These are phyloP conservation scores for Synodontis membranacea DNA, from an alignment of 2,113 vertebrate genomes.

Conservation along the genomic window DNA sequence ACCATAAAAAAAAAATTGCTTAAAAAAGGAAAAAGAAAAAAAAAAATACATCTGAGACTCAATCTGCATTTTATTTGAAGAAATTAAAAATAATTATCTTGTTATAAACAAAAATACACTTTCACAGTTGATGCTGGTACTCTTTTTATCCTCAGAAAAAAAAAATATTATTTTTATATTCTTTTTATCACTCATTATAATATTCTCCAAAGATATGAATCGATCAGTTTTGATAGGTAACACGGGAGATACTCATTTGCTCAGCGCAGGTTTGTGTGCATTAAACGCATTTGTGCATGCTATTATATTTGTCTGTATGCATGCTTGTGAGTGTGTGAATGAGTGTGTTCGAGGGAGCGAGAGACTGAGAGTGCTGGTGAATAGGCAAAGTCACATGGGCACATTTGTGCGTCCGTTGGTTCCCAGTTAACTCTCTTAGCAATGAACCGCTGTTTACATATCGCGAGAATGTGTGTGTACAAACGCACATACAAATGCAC, in stretches of 20 bases:
- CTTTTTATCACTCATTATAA: slow-evolving; percentile 35
- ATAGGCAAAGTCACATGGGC: neutral
- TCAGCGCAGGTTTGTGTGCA: neutral
- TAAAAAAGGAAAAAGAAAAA: slow-evolving; percentile 60
- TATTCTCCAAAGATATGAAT: slow-evolving; percentile 59
- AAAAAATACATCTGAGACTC: slow-evolving; percentile 48
- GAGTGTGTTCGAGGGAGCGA: neutral
- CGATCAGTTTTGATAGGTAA: slow-evolving; percentile 66
- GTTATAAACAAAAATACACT: slow-evolving; percentile 69
- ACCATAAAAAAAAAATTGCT: slow-evolving; percentile 38
- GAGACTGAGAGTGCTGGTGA: neutral
- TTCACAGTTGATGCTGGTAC: slow-evolving; percentile 36
- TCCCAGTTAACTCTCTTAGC: neutral
- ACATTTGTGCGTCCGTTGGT: neutral
- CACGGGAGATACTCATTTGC: slow-evolving; percentile 64
- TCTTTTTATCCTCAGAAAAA: slow-evolving; percentile 24
- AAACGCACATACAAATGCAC: neutral
- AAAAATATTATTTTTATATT: slow-evolving; percentile 58
- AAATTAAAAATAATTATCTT: slow-evolving; percentile 77
- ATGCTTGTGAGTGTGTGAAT: neutral
- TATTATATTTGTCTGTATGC: neutral
- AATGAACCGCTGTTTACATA: neutral
- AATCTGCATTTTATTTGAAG: slow-evolving; percentile 71
- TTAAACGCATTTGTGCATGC: neutral
- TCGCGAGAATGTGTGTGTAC: neutral